A percentile compares a stretch with the other conserved stretches of the same genome.
Conservation (phyloP, 2,113 vertebrate genomes). For the Sander vitreus region DNA sequence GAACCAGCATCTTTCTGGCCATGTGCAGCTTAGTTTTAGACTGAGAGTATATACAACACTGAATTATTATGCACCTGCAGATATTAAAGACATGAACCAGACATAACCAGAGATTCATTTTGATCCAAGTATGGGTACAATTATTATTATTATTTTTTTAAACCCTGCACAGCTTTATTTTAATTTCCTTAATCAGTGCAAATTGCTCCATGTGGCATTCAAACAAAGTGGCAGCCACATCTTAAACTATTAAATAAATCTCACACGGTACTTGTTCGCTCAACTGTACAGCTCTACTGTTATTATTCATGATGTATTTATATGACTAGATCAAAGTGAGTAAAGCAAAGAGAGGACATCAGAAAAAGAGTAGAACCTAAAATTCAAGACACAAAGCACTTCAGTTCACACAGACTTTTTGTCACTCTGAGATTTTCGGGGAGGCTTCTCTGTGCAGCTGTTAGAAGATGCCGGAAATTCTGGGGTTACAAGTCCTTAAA, state of each 20-base stretch:
- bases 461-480: constrained; percentile 30
- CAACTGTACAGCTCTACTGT: not conserved
- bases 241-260: not conserved
- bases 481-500: constrained; percentile 23
- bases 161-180: not conserved
- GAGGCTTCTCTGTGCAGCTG: constrained; percentile 44
- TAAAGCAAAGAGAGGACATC: no score
- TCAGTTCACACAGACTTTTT: not conserved
- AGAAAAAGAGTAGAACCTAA: not conserved
- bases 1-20: not conserved
- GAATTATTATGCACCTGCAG: not conserved
- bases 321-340: not conserved
- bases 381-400: not conserved
- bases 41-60: not conserved
- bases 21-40: not conserved
- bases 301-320: not conserved
- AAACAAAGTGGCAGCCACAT: not conserved
- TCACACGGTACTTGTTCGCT: not conserved
- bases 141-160: not conserved
- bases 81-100: not conserved
- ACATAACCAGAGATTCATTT: not conserved
- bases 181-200: not conserved
- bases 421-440: constrained; percentile 8
- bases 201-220: not conserved
- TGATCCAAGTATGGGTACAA: not conserved